Evolutionary conservation across 1,140 invertebrate species (phyloP).

Genomic region (Drosophila ogumai): DNA sequence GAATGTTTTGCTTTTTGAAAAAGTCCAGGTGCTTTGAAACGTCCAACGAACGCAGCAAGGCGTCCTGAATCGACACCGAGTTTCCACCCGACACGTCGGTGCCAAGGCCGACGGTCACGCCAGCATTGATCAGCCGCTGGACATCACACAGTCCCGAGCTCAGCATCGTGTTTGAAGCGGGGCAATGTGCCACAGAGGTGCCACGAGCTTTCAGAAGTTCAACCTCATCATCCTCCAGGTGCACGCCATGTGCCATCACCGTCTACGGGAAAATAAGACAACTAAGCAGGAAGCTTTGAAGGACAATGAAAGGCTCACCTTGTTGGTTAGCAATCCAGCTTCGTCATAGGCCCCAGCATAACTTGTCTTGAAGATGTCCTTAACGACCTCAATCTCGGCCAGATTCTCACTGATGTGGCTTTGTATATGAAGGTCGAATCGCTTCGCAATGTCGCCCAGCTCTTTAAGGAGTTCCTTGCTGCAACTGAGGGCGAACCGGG

Average conservation of each 20-base stretch:
- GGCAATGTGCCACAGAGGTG: slow-evolving; percentile 93
- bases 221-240: slow-evolving; percentile 90
- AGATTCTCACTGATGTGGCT: slow-evolving; percentile 94
- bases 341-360: slow-evolving; percentile 92
- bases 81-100: slow-evolving; percentile 95
- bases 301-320: slow-evolving; percentile 86
- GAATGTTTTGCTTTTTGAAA: slow-evolving; percentile 77
- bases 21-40: slow-evolving; percentile 89
- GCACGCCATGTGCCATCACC: slow-evolving; percentile 92
- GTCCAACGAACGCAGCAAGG: slow-evolving; percentile 90
- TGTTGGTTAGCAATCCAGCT: slow-evolving; percentile 90
- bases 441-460: slow-evolving; percentile 89
- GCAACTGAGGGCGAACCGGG: slow-evolving; percentile 94
- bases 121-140: slow-evolving; percentile 87
- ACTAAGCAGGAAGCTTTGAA: neutral
- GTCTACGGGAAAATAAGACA: slow-evolving; percentile 75
- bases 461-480: slow-evolving; percentile 89
- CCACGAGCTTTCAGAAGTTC: slow-evolving; percentile 87
- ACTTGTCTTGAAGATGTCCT: slow-evolving; percentile 86
- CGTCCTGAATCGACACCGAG: slow-evolving; percentile 90
- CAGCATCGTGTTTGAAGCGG: slow-evolving; percentile 93
- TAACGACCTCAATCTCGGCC: slow-evolving; percentile 89
- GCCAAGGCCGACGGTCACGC: slow-evolving; percentile 92
- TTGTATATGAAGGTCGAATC: slow-evolving; percentile 91
- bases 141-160: slow-evolving; percentile 94